phyloP scores from a whole-genome alignment of 2,888 invertebrate species.

The Caradrina kadenii region DNA sequence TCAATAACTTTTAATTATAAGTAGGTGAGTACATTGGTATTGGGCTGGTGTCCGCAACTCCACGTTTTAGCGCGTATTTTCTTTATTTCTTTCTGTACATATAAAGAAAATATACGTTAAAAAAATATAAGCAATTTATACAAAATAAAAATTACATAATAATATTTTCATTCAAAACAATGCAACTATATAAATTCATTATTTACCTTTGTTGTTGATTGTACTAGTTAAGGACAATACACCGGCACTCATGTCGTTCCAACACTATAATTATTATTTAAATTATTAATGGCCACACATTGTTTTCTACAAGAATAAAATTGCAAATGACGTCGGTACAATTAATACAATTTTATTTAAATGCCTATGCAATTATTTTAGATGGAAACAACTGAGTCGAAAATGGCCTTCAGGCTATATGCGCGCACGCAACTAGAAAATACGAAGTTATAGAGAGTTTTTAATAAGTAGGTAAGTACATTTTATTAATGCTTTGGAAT shows the following conservation, averaged over 20 bases:
- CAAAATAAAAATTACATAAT: background rate
- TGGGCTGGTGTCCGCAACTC: no score
- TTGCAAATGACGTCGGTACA: slow-evolving; percentile 57
- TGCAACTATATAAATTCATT: background rate
- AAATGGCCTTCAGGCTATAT: slow-evolving; percentile 68
- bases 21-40: no score
- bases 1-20: no score
- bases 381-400: slow-evolving; percentile 63
- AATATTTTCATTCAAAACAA: slow-evolving; percentile 12
- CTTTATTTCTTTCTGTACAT: no score
- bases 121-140: background rate
- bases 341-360: slow-evolving; percentile 70
- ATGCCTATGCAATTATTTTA: slow-evolving; percentile 60
- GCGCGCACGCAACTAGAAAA: slow-evolving; percentile 68
- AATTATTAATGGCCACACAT: slow-evolving; percentile 33
- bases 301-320: slow-evolving; percentile 52
- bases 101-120: background rate
- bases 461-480: background rate
- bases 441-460: slow-evolving; percentile 18
- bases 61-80: no score
- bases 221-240: slow-evolving; percentile 24
- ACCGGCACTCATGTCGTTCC: background rate
- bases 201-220: slow-evolving; percentile 3
- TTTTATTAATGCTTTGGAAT: background rate
- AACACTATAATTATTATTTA: slow-evolving; percentile 46